Percentiles rank a stretch among this genome's conserved stretches.
These are phyloP conservation scores for Drosophila kokeensis DNA, from an alignment of 2,888 invertebrate species.

Conservation along the genomic window DNA sequence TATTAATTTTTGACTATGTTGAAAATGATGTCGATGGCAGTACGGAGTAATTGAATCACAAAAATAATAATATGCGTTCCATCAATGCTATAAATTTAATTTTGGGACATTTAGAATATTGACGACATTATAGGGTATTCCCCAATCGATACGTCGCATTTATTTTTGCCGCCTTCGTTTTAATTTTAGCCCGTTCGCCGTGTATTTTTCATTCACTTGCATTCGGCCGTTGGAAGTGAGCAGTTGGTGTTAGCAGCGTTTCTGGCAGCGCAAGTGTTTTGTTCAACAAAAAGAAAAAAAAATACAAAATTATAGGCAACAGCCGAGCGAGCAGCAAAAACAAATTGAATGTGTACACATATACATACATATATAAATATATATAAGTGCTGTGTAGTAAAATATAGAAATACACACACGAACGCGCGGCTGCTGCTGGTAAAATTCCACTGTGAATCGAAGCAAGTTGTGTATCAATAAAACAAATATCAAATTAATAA, in stretches of 20 bases:
- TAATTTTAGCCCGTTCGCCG: conserved; percentile 83
- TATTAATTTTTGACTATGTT: not conserved
- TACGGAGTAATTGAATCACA: not conserved
- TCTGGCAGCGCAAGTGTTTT: conserved; percentile 61
- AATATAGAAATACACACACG: conserved; percentile 33
- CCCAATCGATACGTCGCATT: not conserved
- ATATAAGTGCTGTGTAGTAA: conserved; percentile 49
- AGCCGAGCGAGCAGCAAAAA: conserved; percentile 55
- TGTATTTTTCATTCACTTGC: conserved; percentile 82
- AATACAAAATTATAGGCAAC: conserved; percentile 52
- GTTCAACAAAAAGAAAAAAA: conserved; percentile 42
- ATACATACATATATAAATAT: conserved; percentile 22
- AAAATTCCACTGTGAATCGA: conserved; percentile 76
- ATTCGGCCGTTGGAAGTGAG: conserved; percentile 77
- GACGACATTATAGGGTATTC: conserved; percentile 23
- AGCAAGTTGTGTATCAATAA: conserved; percentile 76
- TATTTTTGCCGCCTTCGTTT: conserved; percentile 44
- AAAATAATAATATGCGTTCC: not conserved
- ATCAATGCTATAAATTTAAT: not conserved
- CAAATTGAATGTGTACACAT: conserved; percentile 54
- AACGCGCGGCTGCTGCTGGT: conserved; percentile 63
- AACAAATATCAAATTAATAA: conserved; percentile 59
- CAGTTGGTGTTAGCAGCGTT: conserved; percentile 49
- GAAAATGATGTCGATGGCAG: not conserved
- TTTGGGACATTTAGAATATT: not conserved